These are phyloP conservation scores for Synanthedon myopaeformis DNA, from an alignment of 2,888 invertebrate genomes.

Conservation along the genomic window DNA sequence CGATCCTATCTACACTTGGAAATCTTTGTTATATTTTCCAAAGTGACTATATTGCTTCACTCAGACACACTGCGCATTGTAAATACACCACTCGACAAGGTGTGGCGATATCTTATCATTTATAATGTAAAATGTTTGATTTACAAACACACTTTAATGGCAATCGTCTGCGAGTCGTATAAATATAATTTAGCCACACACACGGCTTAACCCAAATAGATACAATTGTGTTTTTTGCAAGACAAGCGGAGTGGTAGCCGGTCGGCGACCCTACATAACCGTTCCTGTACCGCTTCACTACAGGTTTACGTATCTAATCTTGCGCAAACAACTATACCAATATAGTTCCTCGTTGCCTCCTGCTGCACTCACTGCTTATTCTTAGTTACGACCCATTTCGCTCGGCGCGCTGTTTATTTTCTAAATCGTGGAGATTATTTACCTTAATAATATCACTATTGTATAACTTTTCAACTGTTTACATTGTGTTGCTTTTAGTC, in stretches of 20 bases:
- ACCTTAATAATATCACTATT: constrained; percentile 14
- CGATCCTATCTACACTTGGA: too few species aligned
- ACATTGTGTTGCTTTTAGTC: background rate
- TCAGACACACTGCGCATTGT: background rate
- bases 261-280: constrained; percentile 11
- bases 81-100: background rate
- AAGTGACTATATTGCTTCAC: too few species aligned
- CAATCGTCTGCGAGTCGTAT: constrained; percentile 14
- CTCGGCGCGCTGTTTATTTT: constrained; percentile 28
- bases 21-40: too few species aligned
- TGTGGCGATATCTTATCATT: background rate
- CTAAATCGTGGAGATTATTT: constrained; percentile 26
- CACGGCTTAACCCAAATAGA: constrained; percentile 13
- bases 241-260: constrained; percentile 8
- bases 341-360: constrained; percentile 19
- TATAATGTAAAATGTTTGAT: background rate
- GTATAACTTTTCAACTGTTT: background rate
- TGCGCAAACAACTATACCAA: constrained; percentile 31
- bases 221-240: constrained; percentile 8
- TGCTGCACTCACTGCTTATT: constrained; percentile 39
- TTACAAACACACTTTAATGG: constrained; percentile 12
- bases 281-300: constrained; percentile 11
- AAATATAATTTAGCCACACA: constrained; percentile 1
- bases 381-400: constrained; percentile 44
- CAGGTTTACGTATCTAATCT: constrained; percentile 48